These are phyloP conservation scores for Cepphus grylle DNA, from an alignment of 2,113 vertebrate genomes.

Conservation along the genomic window DNA sequence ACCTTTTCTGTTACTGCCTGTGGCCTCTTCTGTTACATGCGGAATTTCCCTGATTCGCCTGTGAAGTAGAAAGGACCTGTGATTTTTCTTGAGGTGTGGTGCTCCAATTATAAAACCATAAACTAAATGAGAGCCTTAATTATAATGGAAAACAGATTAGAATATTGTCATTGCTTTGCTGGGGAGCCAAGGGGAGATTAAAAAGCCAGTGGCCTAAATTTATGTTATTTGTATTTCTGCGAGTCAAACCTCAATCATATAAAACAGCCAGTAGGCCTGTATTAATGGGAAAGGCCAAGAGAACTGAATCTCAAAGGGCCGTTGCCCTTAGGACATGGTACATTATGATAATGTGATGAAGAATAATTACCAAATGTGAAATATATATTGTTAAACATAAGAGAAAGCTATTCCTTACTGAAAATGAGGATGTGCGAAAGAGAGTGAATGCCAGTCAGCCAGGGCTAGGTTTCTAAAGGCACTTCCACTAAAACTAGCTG, in stretches of 20 bases:
- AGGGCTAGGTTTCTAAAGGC: neutral
- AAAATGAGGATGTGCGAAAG: conserved; percentile 35
- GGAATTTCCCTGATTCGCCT: conserved; percentile 4
- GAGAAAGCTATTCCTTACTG: conserved; percentile 23
- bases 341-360: conserved; percentile 67
- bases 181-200: conserved; percentile 44
- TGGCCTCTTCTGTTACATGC: neutral
- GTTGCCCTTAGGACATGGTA: conserved; percentile 53
- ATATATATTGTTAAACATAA: conserved; percentile 51
- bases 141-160: conserved; percentile 56
- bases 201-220: conserved; percentile 61
- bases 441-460: neutral
- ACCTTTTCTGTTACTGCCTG: neutral
- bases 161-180: conserved; percentile 57
- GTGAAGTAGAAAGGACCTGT: neutral
- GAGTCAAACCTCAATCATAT: conserved; percentile 53
- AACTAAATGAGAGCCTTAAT: conserved; percentile 59
- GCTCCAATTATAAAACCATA: conserved; percentile 55
- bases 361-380: conserved; percentile 67
- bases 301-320: conserved; percentile 54
- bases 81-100: conserved; percentile 42
- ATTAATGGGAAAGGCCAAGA: conserved; percentile 62
- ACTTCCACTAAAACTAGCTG: neutral
- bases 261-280: conserved; percentile 61
- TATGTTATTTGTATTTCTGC: conserved; percentile 66